Base-by-base conservation (phyloP, 2,888 invertebrate species). In the Heliconius ismenius region DNA sequence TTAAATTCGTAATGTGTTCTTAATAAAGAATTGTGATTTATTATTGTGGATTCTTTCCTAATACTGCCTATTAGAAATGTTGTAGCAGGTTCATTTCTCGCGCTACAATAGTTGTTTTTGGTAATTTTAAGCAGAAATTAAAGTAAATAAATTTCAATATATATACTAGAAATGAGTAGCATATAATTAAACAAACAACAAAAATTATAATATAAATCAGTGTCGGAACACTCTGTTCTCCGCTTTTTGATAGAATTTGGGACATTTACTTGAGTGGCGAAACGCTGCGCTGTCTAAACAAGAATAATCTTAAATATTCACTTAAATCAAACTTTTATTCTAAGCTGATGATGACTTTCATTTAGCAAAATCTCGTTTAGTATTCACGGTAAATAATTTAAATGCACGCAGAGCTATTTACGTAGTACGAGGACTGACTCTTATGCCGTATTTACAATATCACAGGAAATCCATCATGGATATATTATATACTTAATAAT, bases 311-410 rank as follows among this genome's bases (percentile, higher is more conserved):
- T 36, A 36, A 36, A 63, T 63, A 26, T 26, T 13, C 15, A 11
- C 2, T 26, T 4, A 18, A 6, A 43, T 68, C 18, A 18, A 69
- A 36, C 58, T 58, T 24, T 58, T 70, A 58, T 58, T 58, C 54
- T 70, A 58, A 70, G 32, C 58, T 32, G 32, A 13, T n/a, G 54
- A 69, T 32, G 58, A 58, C 54, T 32, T 58, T 28, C 26, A 28
- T 26, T 54, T n/a, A 58, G 70, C 70, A 70, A n/a, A 32, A 24
- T 13, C 58, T 58, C 58, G 36, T 70, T 32, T 6, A 36, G 68
- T 67, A 63, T 54, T 69, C 58, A 58, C 36, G 24, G 74, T 73
- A 74, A 68, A 76, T 74, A 54, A 76, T 76, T 73, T 32, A 74
- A 67, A 73, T 28, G 69, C 76, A 60, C 32, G 43, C 72, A 39